A percentile compares a stretch with the other conserved stretches of the same genome.
These are phyloP conservation scores for Phyllostomus discolor DNA, from an alignment of 2,113 vertebrate species.

Conservation along the genomic window DNA sequence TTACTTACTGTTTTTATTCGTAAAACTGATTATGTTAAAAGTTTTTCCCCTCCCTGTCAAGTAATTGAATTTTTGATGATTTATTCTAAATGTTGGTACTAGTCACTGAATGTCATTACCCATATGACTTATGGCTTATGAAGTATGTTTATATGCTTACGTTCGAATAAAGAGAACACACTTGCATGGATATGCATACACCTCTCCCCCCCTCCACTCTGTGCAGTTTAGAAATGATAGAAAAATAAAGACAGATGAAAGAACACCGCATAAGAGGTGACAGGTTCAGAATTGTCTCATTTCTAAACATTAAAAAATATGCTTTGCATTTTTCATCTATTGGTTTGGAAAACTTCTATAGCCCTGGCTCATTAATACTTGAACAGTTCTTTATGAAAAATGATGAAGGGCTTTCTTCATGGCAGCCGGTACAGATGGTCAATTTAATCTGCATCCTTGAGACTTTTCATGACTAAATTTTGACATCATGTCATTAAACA, in stretches of 20 bases:
- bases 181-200: not conserved
- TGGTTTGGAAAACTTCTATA: conserved; percentile 43
- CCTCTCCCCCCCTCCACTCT: not conserved
- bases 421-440: conserved; percentile 61
- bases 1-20: not conserved
- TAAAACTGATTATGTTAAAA: not conserved
- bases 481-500: conserved; percentile 46
- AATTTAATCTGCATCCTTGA: conserved; percentile 60
- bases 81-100: not conserved
- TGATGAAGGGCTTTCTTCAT: not conserved
- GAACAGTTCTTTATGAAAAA: conserved; percentile 57
- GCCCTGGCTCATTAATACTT: conserved; percentile 50
- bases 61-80: not conserved
- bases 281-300: not conserved
- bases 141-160: not conserved
- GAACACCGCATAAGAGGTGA: not conserved
- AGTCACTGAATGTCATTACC: not conserved
- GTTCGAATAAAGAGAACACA: not conserved
- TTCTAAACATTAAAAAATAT: conserved; percentile 30
- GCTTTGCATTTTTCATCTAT: conserved; percentile 32
- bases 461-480: conserved; percentile 37
- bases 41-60: not conserved
- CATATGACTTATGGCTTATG: not conserved
- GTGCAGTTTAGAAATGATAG: not conserved
- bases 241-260: conserved; percentile 18